Conservation (phyloP, 2,113 vertebrate genomes). For the Caloenas nicobarica region DNA sequence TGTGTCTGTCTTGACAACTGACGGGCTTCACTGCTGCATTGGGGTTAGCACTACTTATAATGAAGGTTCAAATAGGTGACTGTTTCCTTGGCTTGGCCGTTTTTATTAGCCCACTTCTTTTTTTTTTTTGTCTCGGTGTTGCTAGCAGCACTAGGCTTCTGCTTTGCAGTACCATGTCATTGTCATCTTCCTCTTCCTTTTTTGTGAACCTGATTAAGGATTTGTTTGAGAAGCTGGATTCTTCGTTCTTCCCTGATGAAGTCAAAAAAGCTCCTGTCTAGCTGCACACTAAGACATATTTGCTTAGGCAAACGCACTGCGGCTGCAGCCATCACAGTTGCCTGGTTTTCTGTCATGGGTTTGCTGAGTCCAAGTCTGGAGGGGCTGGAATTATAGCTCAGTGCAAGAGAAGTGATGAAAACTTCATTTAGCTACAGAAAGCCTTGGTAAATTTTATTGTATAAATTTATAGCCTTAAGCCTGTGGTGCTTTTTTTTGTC, state of each 20-base stretch:
- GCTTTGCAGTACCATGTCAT: background rate
- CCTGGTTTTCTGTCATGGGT: background rate
- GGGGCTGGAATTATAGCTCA: background rate
- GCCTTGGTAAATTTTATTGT: background rate
- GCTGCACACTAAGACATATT: rapidly evolving
- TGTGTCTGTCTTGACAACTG: background rate
- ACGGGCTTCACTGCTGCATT: background rate
- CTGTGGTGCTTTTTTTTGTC: background rate
- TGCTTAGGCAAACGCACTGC: background rate
- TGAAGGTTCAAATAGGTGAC: background rate
- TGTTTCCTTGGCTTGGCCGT: background rate
- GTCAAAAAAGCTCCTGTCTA: background rate
- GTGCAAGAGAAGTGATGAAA: background rate
- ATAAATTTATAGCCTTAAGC: background rate
- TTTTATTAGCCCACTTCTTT: background rate
- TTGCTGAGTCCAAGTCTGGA: background rate
- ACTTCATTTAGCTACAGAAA: background rate
- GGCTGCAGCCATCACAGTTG: background rate
- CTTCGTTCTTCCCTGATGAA: background rate
- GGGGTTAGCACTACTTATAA: background rate
- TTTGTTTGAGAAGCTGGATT: background rate
- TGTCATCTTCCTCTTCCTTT: background rate
- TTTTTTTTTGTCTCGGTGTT: background rate
- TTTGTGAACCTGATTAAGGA: background rate
- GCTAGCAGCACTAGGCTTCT: background rate